A percentile compares a stretch with the other conserved stretches of the same genome.
Evolutionary conservation across 2,797 vertebrate species (phyloP).

Genomic region (Heterohyrax brucei): DNA sequence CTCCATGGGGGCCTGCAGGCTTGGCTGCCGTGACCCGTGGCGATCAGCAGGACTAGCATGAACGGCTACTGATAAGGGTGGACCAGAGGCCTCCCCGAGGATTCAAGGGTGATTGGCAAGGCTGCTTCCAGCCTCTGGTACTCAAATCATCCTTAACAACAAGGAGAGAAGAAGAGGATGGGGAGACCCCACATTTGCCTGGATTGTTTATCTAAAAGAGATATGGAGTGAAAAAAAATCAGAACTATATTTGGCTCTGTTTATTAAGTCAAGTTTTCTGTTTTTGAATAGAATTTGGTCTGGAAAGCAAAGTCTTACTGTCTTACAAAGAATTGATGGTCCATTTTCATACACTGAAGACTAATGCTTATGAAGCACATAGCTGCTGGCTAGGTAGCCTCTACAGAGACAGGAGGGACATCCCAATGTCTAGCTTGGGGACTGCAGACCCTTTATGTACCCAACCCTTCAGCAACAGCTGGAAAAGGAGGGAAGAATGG

Average conservation of each 20-base stretch:
- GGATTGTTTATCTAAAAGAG: background rate
- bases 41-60: background rate
- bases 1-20: background rate
- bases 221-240: background rate
- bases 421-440: accelerated
- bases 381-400: accelerated
- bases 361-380: accelerated
- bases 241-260: background rate
- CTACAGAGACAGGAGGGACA: too few relatives aligned
- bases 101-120: background rate
- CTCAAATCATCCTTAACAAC: background rate
- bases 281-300: background rate
- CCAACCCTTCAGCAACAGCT: background rate
- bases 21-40: background rate
- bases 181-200: background rate
- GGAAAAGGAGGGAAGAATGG: too few relatives aligned
- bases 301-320: background rate
- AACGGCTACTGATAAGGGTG: background rate
- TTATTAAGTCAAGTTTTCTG: background rate
- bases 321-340: background rate
- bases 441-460: background rate
- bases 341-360: background rate
- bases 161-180: background rate
- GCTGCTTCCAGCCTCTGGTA: background rate
- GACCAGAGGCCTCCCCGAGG: background rate